phyloP scores from a whole-genome alignment of 2,113 vertebrate genomes.

The Ciconia maguari region DNA sequence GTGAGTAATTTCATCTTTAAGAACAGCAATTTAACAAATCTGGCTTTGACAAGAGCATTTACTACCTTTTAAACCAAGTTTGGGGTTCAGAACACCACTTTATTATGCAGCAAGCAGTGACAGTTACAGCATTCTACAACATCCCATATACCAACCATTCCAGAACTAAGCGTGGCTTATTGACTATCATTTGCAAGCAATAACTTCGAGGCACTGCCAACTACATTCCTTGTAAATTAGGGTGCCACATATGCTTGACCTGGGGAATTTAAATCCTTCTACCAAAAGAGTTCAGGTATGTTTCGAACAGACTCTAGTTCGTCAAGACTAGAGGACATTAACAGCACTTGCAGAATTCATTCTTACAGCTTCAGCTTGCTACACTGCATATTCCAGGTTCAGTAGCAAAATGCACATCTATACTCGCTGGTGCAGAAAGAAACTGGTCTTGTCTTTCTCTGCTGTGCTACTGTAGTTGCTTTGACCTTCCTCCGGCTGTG shows the following conservation, averaged over 20 bases:
- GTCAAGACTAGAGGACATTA: neutral
- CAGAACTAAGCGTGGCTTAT: neutral
- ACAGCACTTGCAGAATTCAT: neutral
- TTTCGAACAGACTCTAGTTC: neutral
- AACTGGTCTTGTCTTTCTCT: neutral
- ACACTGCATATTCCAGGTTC: neutral
- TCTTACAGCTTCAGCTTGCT: neutral
- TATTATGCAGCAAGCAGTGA: neutral
- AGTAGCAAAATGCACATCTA: neutral
- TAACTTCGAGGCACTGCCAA: neutral
- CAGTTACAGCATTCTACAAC: neutral
- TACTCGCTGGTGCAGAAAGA: neutral
- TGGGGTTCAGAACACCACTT: neutral
- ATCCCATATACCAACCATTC: neutral
- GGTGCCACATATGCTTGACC: neutral
- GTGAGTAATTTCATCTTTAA: neutral
- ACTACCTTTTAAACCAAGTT: neutral
- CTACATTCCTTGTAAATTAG: neutral
- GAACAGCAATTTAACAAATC: neutral
- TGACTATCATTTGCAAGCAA: neutral
- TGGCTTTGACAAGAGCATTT: neutral
- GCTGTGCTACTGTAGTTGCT: neutral
- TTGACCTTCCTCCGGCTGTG: conserved; percentile 24
- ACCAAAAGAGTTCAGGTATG: neutral
- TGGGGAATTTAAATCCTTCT: neutral